phyloP scores from a whole-genome alignment of 2,113 vertebrate species.

The Gopherus flavomarginatus region DNA sequence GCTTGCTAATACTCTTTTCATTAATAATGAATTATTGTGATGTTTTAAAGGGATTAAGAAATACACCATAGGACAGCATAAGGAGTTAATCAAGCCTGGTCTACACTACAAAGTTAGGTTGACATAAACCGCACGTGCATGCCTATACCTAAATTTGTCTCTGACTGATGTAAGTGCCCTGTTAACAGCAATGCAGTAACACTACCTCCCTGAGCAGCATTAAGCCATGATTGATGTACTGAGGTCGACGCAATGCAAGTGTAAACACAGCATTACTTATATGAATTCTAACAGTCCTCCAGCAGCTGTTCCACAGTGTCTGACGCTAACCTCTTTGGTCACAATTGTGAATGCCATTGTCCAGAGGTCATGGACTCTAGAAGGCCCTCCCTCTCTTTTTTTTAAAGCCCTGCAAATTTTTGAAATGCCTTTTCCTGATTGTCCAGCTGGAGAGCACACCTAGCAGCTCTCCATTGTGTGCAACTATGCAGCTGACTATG shows the following conservation, averaged over 20 bases:
- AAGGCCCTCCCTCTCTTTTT: neutral
- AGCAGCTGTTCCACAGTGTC: neutral
- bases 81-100: neutral
- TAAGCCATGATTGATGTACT: neutral
- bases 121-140: neutral
- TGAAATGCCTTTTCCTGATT: neutral
- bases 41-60: slow-evolving; percentile 17
- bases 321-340: neutral
- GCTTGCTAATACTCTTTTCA: neutral
- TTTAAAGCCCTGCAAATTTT: neutral
- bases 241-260: neutral
- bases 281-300: neutral
- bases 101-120: neutral
- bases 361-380: too few species aligned
- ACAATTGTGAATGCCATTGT: neutral
- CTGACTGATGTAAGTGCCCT: neutral
- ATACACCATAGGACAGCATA: neutral
- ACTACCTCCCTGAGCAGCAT: neutral
- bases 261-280: neutral
- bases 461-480: neutral
- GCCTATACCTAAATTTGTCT: neutral
- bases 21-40: neutral
- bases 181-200: neutral
- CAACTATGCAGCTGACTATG: neutral
- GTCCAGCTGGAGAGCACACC: neutral